These are phyloP conservation scores for Dolichallabes microphthalmus DNA, from an alignment of 2,113 vertebrate genomes.

Conservation along the genomic window DNA sequence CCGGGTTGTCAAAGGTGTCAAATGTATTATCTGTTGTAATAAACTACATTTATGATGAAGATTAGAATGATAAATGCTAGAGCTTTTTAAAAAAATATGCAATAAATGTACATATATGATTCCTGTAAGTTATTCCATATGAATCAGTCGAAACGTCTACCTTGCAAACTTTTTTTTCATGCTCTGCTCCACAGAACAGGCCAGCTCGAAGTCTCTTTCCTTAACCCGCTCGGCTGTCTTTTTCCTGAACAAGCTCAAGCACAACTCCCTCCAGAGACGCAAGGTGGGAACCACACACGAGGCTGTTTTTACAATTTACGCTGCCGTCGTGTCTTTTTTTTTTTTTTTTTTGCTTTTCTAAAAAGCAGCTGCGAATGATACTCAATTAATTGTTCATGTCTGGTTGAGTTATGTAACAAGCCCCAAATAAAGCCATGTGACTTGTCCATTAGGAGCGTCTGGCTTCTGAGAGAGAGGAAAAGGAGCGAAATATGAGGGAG, in stretches of 20 bases:
- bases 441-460: conserved; percentile 64
- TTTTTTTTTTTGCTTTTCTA: background rate
- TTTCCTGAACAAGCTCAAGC: conserved; percentile 90
- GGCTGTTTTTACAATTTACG: conserved; percentile 41
- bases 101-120: background rate
- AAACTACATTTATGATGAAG: background rate
- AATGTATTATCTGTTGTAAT: background rate
- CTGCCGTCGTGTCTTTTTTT: background rate
- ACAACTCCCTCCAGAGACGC: conserved; percentile 76
- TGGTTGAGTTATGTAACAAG: conserved; percentile 37
- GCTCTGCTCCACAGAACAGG: conserved; percentile 16
- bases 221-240: conserved; percentile 75
- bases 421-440: conserved; percentile 47
- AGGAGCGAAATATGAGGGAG: conserved; percentile 55
- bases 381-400: conserved; percentile 45
- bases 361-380: background rate
- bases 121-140: background rate
- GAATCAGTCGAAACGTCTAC: background rate
- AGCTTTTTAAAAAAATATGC: background rate
- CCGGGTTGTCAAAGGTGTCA: background rate
- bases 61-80: background rate
- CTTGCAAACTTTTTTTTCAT: background rate
- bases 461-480: conserved; percentile 50
- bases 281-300: conserved; percentile 62
- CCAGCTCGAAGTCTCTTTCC: conserved; percentile 57